Evolutionary conservation across 1,140 invertebrate genomes (phyloP).

Genomic region (Druon quercuslanigerum): DNA sequence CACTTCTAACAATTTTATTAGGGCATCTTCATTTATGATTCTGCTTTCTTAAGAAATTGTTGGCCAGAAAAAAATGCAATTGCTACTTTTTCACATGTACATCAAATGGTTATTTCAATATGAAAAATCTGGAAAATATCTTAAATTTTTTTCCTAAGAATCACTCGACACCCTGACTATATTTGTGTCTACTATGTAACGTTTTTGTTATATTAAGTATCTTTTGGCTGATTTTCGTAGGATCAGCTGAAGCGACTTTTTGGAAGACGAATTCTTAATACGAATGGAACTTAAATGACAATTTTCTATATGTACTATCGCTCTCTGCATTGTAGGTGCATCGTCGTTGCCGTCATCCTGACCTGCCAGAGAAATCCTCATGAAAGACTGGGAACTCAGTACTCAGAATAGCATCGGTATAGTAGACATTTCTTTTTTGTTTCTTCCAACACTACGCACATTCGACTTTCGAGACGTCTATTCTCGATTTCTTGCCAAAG

Average conservation of each 20-base stretch:
- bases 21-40: too few species aligned
- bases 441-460: conserved; percentile 20
- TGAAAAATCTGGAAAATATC: too few species aligned
- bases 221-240: neutral
- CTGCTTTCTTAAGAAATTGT: too few species aligned
- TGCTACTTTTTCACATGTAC: too few species aligned
- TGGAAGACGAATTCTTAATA: conserved; percentile 35
- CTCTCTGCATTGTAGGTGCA: conserved; percentile 75
- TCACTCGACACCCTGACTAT: too few species aligned
- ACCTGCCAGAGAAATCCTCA: conserved; percentile 77
- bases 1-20: too few species aligned
- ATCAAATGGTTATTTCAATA: too few species aligned
- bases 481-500: neutral
- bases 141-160: too few species aligned
- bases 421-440: conserved; percentile 73
- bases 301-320: conserved; percentile 64
- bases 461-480: neutral
- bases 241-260: too few species aligned
- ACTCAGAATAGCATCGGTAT: conserved; percentile 77
- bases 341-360: conserved; percentile 75
- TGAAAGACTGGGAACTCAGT: conserved; percentile 78
- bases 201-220: too few species aligned
- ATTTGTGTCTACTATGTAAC: too few species aligned
- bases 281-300: conserved; percentile 36
- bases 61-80: too few species aligned